Conservation (phyloP, 2,888 invertebrate genomes). For the Trichopria drosophilae region DNA sequence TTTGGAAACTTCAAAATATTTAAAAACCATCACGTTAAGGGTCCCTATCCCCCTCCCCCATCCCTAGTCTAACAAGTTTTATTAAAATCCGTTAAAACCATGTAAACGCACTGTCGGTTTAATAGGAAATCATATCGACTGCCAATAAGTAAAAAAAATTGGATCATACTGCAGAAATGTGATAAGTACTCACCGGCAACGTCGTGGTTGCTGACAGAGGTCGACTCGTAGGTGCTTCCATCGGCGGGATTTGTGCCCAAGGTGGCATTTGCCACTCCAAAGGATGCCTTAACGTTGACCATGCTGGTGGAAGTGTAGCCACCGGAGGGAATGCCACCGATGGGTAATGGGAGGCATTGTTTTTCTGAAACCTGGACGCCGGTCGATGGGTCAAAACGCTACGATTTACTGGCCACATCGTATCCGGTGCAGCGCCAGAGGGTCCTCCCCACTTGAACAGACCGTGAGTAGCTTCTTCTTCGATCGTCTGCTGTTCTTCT, state of each 20-base stretch:
- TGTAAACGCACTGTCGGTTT: too few species aligned
- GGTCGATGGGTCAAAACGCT: constrained; percentile 34
- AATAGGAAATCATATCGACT: background rate
- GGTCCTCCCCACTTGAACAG: constrained; percentile 49
- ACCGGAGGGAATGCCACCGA: constrained; percentile 32
- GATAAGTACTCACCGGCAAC: constrained; percentile 53
- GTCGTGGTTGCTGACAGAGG: constrained; percentile 57
- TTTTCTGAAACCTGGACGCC: constrained; percentile 37
- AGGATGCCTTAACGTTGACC: constrained; percentile 36
- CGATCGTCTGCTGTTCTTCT: constrained; percentile 75
- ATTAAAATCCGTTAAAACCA: too few species aligned
- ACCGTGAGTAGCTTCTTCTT: constrained; percentile 59
- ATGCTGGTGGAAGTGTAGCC: too few species aligned
- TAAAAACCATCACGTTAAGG: too few species aligned
- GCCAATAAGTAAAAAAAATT: background rate
- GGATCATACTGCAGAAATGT: background rate
- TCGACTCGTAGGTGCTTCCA: constrained; percentile 50
- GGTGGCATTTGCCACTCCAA: constrained; percentile 51
- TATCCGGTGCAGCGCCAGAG: constrained; percentile 32
- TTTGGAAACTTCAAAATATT: too few species aligned
- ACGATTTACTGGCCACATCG: constrained; percentile 38
- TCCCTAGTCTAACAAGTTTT: too few species aligned
- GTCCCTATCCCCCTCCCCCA: too few species aligned
- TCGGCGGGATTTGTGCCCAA: constrained; percentile 48
- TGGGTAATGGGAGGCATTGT: constrained; percentile 22